These are phyloP conservation scores for Sardina pilchardus DNA, from an alignment of 2,113 vertebrate species.

Conservation along the genomic window DNA sequence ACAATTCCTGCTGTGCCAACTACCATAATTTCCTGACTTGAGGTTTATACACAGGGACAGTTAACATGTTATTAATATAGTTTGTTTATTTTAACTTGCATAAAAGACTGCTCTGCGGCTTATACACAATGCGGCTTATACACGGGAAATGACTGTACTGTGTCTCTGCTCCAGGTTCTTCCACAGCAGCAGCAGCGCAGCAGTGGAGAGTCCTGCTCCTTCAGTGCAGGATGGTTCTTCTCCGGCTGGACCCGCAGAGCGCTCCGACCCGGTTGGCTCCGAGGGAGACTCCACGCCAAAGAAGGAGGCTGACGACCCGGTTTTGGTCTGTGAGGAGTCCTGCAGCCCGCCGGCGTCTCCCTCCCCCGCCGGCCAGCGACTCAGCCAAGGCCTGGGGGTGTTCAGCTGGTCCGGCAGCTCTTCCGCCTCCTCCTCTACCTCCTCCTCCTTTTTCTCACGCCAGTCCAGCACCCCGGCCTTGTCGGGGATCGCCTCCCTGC, in stretches of 20 bases:
- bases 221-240: background rate
- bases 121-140: no score
- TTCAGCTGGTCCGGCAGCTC: constrained; percentile 74
- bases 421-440: background rate
- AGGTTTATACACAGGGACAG: no score
- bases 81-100: no score
- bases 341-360: constrained; percentile 46
- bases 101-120: no score
- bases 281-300: background rate
- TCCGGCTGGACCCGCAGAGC: background rate
- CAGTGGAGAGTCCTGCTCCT: background rate
- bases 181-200: constrained; percentile 45
- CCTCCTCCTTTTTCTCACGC: constrained; percentile 8
- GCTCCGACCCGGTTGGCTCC: background rate
- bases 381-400: constrained; percentile 57
- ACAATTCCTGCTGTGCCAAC: background rate
- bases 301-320: constrained; percentile 31
- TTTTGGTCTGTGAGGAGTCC: constrained; percentile 36
- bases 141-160: no score
- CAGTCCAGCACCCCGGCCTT: constrained; percentile 33
- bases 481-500: constrained; percentile 55
- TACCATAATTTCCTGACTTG: no score
- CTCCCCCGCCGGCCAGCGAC: constrained; percentile 44
- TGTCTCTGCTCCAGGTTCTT: constrained; percentile 79
- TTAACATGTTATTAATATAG: no score